Evolutionary conservation across 2,797 vertebrate species (phyloP).

Genomic region (Lepilemur ruficaudatus): DNA sequence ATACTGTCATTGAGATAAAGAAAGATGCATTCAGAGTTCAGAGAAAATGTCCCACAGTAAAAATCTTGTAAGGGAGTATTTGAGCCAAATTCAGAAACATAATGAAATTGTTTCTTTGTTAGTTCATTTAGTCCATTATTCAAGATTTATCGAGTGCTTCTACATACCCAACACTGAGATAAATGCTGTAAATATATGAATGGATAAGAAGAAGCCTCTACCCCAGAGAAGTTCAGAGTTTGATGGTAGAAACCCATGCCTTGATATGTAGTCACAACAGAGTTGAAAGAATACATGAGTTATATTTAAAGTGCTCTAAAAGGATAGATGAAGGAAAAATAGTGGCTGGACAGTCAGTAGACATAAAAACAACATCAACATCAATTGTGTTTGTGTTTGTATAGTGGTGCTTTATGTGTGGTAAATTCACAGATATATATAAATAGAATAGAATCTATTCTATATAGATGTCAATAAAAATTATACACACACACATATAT

Average conservation of each 20-base stretch:
- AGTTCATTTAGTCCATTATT: background rate
- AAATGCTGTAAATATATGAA: background rate
- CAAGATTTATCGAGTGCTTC: background rate
- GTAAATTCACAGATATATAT: background rate
- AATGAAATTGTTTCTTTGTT: background rate
- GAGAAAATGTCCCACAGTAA: background rate
- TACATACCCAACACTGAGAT: background rate
- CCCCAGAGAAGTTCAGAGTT: background rate
- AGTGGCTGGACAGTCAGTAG: background rate
- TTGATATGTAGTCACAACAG: background rate
- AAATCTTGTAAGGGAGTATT: background rate
- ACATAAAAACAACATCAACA: background rate
- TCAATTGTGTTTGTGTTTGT: too few species aligned
- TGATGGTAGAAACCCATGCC: background rate
- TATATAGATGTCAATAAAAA: too few species aligned
- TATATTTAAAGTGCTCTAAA: background rate
- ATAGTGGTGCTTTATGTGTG: background rate
- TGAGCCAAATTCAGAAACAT: background rate
- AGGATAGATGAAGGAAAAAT: background rate
- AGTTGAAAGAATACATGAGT: background rate
- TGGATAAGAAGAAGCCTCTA: background rate
- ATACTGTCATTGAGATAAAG: background rate
- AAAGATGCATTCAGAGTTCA: background rate
- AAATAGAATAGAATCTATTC: too few species aligned
- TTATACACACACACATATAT: too few species aligned